Percentiles rank a stretch among this genome's conserved stretches.
Evolutionary conservation across 2,888 invertebrate species (phyloP).

Genomic region (Hesperia comma): DNA sequence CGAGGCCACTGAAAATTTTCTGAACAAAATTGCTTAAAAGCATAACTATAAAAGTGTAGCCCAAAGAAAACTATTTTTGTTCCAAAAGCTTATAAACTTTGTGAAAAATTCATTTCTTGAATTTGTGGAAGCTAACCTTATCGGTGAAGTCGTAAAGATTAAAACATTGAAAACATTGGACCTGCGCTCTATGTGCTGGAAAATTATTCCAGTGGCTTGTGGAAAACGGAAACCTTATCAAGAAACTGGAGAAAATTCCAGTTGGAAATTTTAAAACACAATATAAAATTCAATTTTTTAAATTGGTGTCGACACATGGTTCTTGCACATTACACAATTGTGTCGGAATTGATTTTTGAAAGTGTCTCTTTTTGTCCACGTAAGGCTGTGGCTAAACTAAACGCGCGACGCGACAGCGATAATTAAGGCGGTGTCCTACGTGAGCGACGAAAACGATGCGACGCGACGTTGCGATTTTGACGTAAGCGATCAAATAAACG

Average conservation of each 20-base stretch:
- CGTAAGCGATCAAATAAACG: no score
- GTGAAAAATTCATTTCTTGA: slow-evolving; percentile 1
- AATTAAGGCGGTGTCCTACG: no score
- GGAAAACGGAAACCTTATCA: no score
- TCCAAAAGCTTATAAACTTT: neutral
- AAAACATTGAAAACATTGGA: slow-evolving; percentile 11
- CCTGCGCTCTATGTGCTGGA: neutral
- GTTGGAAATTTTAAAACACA: neutral
- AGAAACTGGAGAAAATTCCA: neutral
- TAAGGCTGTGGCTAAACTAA: no score
- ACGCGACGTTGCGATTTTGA: no score
- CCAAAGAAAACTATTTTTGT: slow-evolving; percentile 4
- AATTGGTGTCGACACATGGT: no score
- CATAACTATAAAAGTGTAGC: neutral
- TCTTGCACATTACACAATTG: no score
- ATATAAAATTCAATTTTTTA: neutral
- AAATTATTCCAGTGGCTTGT: neutral
- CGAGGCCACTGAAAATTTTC: slow-evolving; percentile 19
- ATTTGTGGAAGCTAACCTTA: slow-evolving; percentile 5
- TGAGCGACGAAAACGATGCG: no score
- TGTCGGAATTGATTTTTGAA: no score
- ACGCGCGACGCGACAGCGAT: no score
- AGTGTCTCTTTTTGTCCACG: no score
- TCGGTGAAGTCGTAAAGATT: slow-evolving; percentile 8
- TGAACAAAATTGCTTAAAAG: neutral